A percentile compares a stretch with the other conserved stretches of the same genome.
Conservation (phyloP, 1,140 invertebrate genomes). For the Eupeodes corollae region DNA sequence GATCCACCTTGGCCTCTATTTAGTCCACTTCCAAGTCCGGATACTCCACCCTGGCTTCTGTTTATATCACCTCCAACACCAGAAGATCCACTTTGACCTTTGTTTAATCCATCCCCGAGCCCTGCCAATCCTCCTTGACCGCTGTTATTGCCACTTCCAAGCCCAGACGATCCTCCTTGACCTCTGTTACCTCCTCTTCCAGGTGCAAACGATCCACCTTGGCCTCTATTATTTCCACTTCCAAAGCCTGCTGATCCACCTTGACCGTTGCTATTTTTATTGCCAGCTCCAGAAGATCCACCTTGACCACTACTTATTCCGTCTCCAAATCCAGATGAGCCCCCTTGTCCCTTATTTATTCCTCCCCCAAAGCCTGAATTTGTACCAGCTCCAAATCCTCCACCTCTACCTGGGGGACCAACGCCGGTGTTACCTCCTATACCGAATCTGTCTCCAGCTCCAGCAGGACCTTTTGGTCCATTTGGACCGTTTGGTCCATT, state of each 20-base stretch:
- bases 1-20: constrained; percentile 12
- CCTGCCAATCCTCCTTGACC: constrained; percentile 1
- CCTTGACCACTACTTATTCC: constrained; percentile 11
- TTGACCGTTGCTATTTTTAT: constrained; percentile 1
- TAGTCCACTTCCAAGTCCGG: neutral
- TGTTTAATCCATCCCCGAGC: neutral
- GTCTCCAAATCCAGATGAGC: constrained; percentile 1
- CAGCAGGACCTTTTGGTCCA: neutral
- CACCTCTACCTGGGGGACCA: constrained; percentile 23
- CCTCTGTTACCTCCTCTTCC: constrained; percentile 4
- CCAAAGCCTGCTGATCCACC: constrained; percentile 2
- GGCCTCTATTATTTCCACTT: constrained; percentile 9
- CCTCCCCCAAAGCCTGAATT: neutral
- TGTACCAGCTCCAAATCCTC: constrained; percentile 2
- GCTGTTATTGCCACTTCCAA: constrained; percentile 1
- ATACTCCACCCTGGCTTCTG: neutral
- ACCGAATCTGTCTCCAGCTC: neutral
- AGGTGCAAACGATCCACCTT: constrained; percentile 6
- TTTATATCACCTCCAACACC: neutral
- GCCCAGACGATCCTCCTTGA: neutral
- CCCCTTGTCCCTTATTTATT: constrained; percentile 1
- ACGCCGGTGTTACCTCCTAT: constrained; percentile 28
- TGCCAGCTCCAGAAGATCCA: neutral
- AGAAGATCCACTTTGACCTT: neutral
- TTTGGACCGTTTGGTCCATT: neutral